Evolutionary conservation across 2,797 vertebrate genomes (phyloP), one percentile per base, ranked within the genome.

Genomic region (Geotrypetes seraphini): DNA sequence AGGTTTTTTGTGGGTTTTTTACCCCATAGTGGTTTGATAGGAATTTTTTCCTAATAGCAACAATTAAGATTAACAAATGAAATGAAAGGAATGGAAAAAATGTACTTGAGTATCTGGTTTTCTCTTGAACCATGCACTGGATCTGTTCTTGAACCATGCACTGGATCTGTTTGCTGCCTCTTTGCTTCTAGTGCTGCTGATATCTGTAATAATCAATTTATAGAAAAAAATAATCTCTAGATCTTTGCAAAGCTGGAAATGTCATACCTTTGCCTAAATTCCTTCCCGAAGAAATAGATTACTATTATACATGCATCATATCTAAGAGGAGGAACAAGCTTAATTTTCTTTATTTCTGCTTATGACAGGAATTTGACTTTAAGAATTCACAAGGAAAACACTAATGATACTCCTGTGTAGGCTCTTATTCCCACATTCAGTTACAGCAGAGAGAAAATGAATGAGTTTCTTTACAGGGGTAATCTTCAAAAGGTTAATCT

Each of bases 41-140:
- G n/a, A n/a, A n/a, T n/a, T n/a, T n/a, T 27, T 7, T 28, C 19
- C 18, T 39, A 36, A 16, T 4, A 10, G 20, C 43, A 24, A 55
- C 36, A n/a, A 3, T 40, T 41, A 9, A 34, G 50, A 33, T 1
- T 3, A 41, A 12, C 36, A 43, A 39, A 25, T 5, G 51, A 10
- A 40, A 25, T 5, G 51, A 10, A 40, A 2, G 4, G 7, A 55
- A 36, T 21, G 33, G 41, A 47, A 15, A 12, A 37, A 28, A 50
- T 43, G 60, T 75, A 79, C 61, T 33, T 74, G 54, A 62, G 39
- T 36, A 39, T 36, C 10, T 45, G 52, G 16, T 57, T 73, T 43
- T 62, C 68, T 46, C 45, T 61, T 25, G 70, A 61, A 41, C 16
- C 49, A 33, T 50, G 63, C 28, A 59, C 30, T 22, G 47, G 43